phyloP scores from a whole-genome alignment of 2,797 vertebrate species.

The Florisuga fusca region DNA sequence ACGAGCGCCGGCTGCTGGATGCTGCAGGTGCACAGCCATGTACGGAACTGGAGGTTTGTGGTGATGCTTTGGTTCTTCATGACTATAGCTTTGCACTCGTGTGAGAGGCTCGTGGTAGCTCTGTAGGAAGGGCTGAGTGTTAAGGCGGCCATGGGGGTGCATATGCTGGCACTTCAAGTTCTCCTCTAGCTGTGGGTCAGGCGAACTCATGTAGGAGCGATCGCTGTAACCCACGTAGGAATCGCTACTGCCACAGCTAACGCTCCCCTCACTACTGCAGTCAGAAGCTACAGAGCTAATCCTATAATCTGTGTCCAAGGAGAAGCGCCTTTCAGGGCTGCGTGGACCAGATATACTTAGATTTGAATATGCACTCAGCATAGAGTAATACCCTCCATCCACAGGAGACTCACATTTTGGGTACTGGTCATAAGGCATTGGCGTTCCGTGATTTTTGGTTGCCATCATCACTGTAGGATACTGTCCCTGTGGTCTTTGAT shows the following conservation, averaged over 20 bases:
- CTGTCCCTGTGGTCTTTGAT: conserved; percentile 83
- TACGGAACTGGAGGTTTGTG: conserved; percentile 88
- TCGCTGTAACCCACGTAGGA: conserved; percentile 87
- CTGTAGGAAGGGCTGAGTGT: conserved; percentile 80
- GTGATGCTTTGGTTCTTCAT: conserved; percentile 87
- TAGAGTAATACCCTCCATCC: conserved; percentile 92
- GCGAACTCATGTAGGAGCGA: conserved; percentile 86
- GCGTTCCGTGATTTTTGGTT: conserved; percentile 82
- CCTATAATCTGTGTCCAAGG: conserved; percentile 87
- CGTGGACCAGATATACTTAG: conserved; percentile 85
- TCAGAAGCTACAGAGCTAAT: conserved; percentile 90
- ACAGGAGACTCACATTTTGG: conserved; percentile 92
- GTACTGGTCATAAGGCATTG: conserved; percentile 88
- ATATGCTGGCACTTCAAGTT: conserved; percentile 86
- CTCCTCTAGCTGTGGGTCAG: conserved; percentile 87
- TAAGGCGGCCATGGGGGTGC: conserved; percentile 83
- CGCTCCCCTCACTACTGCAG: conserved; percentile 93
- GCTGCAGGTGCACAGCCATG: conserved; percentile 87
- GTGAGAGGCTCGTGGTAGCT: conserved; percentile 84
- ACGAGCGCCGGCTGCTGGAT: conserved; percentile 81
- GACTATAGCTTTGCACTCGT: conserved; percentile 85
- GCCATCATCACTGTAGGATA: conserved; percentile 82
- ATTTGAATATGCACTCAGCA: conserved; percentile 88
- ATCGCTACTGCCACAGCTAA: conserved; percentile 90
- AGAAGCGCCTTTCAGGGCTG: conserved; percentile 89